These are phyloP conservation scores for Oriolus oriolus DNA, from an alignment of 2,113 vertebrate species.

Conservation along the genomic window DNA sequence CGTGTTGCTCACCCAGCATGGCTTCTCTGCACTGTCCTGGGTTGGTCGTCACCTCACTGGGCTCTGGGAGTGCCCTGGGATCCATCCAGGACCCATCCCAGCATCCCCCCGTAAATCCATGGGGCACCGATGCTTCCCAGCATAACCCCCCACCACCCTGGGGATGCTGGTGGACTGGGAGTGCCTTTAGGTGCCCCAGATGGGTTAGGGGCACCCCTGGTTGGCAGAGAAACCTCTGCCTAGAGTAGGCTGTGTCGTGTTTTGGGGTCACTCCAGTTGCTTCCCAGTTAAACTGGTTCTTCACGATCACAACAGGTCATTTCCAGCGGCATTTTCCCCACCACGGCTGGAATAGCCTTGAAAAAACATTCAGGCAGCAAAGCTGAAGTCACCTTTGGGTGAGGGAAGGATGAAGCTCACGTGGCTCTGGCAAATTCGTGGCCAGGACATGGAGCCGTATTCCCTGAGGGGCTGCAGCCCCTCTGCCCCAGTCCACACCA, in stretches of 20 bases:
- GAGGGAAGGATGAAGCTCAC: not conserved
- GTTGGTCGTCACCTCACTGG: not conserved
- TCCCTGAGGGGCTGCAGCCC: not conserved
- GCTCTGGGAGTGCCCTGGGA: not conserved
- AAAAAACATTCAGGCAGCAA: not conserved
- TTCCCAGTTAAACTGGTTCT: not conserved
- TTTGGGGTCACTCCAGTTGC: not conserved
- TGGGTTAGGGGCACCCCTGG: not conserved
- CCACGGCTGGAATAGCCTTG: fast-evolving
- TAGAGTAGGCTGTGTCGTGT: not conserved
- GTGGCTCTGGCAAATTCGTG: not conserved
- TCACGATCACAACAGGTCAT: fast-evolving
- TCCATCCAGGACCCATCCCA: not conserved
- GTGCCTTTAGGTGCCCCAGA: not conserved
- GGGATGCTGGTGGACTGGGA: not conserved
- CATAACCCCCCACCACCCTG: fast-evolving
- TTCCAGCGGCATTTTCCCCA: fast-evolving
- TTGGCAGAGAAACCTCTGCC: not conserved
- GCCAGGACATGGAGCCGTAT: fast-evolving
- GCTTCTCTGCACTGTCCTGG: not conserved
- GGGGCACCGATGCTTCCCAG: fast-evolving
- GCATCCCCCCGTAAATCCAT: not conserved
- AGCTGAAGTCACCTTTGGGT: not conserved
- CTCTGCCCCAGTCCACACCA: not conserved
- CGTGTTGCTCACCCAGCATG: not conserved